Percentiles rank a stretch among this genome's conserved stretches.
Conservation (phyloP, 2,888 invertebrate species). For the Oligia strigilis region DNA sequence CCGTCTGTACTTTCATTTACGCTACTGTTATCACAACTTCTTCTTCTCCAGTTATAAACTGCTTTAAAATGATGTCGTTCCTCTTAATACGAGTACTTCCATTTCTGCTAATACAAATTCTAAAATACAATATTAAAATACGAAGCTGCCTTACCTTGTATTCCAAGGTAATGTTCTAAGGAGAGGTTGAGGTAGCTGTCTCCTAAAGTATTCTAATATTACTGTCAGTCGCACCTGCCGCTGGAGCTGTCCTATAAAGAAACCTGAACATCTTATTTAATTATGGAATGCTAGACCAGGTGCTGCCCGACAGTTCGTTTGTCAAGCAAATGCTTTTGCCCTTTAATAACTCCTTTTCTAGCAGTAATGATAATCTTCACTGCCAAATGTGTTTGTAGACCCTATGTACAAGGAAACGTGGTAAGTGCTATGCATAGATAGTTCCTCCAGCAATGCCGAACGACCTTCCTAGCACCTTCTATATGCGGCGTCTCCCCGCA, state of each 20-base stretch:
- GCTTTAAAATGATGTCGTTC: not conserved
- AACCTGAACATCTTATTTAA: slow-evolving; percentile 25
- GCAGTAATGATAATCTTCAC: not conserved
- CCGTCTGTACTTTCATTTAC: too few relatives aligned
- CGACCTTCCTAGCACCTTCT: not conserved
- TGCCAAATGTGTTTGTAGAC: not conserved
- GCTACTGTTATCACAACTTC: too few relatives aligned
- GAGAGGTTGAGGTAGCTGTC: slow-evolving; percentile 15
- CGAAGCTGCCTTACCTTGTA: not conserved
- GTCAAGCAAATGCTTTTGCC: not conserved
- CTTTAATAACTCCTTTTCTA: not conserved
- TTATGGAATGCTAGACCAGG: slow-evolving; percentile 12
- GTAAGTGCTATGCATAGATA: not conserved
- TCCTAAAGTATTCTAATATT: slow-evolving; percentile 32
- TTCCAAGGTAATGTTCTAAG: not conserved
- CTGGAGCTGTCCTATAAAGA: not conserved
- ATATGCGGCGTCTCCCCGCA: too few relatives aligned
- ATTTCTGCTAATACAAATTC: not conserved
- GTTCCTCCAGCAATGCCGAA: not conserved
- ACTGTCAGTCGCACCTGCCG: slow-evolving; percentile 26
- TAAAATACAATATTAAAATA: not conserved
- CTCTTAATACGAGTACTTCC: too few relatives aligned
- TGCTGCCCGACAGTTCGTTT: not conserved
- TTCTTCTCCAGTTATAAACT: not conserved
- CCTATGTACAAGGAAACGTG: not conserved